Base-by-base conservation (phyloP, 2,888 invertebrate species). In the Anaspis maculata region DNA sequence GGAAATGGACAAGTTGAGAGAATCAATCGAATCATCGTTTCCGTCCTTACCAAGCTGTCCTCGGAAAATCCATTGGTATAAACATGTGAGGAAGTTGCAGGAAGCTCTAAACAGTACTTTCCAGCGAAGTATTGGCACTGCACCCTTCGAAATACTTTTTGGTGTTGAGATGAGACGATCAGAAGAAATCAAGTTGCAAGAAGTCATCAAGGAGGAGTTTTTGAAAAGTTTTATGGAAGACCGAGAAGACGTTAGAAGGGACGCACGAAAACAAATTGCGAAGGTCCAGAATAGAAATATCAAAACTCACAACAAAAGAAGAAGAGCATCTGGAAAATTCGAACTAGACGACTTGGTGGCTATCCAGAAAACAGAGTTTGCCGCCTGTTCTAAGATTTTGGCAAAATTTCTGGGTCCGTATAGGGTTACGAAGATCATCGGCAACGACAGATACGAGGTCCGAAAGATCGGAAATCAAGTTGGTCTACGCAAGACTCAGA, bases 1-100 rank as follows among this genome's bases (percentile, higher is more conserved):
- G 52, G 56, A 6, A 62, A 62, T 32, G 60, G 61, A 1, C 59
- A 62, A 34, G 56, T 55, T 1, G 56, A 60, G 24, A 34, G 57
- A n/a, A 38, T 57, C 2, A 47, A 57, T 31, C 36, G 48, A 7
- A 46, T 45, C 2, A 44, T 62, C 2, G 53, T 58, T 25, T 45
- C 56, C 0, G 37, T 58, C 10, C 21, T 62, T 5, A 47, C 59
- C 1, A 63, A 64, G 32, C 25, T 65, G 5, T 46, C 54, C 9
- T 31, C 52, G 2, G 50, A 49, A 7, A 46, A 57, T n/a, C 55
- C 56, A 51, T 12, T 61, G 57, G 56, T 56, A 52, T 31, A 48
- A 29, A 15, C 32, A 35, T 19, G 27, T 41, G 2, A 19, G 23
- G 6, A 24, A 16, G 19, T 23, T 41, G 21, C 43, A 44, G 31